Percentiles rank a stretch among this genome's conserved stretches.
phyloP scores from a whole-genome alignment of 2,113 vertebrate species.

The Nyctibius bracteatus region DNA sequence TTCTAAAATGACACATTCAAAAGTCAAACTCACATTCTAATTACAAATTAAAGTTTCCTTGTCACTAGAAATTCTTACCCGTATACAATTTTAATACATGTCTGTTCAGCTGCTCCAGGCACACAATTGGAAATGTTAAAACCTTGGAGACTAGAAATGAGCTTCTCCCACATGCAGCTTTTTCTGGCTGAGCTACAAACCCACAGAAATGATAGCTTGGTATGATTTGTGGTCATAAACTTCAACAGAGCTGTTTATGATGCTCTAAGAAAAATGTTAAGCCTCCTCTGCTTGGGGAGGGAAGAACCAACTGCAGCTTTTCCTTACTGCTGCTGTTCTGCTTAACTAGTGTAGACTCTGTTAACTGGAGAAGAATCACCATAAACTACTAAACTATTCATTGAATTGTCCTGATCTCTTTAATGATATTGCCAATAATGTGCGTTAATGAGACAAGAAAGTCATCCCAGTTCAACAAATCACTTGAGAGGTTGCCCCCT shows the following conservation, averaged over 20 bases:
- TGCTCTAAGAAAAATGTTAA: not conserved
- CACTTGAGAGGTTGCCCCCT: not conserved
- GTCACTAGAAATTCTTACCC: not conserved
- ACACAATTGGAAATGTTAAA: not conserved
- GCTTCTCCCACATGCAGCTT: constrained; percentile 17
- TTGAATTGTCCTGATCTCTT: not conserved
- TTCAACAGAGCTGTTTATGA: not conserved
- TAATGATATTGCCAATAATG: not conserved
- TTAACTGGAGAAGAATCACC: not conserved
- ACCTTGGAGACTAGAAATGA: not conserved
- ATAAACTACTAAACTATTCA: not conserved
- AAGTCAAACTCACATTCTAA: not conserved
- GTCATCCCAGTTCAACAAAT: not conserved
- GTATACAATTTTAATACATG: not conserved
- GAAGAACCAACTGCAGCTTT: not conserved
- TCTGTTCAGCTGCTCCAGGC: not conserved
- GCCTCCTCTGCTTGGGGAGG: not conserved
- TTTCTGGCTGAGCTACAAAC: constrained; percentile 40
- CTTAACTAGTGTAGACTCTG: not conserved
- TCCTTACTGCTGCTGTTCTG: not conserved
- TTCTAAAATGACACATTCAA: not conserved
- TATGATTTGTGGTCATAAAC: constrained; percentile 21
- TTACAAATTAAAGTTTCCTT: not conserved
- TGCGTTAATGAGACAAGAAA: not conserved
- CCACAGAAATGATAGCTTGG: not conserved